A percentile compares a stretch with the other conserved stretches of the same genome.
phyloP scores from a whole-genome alignment of 2,113 vertebrate species.

The Dolichotis patagonum region DNA sequence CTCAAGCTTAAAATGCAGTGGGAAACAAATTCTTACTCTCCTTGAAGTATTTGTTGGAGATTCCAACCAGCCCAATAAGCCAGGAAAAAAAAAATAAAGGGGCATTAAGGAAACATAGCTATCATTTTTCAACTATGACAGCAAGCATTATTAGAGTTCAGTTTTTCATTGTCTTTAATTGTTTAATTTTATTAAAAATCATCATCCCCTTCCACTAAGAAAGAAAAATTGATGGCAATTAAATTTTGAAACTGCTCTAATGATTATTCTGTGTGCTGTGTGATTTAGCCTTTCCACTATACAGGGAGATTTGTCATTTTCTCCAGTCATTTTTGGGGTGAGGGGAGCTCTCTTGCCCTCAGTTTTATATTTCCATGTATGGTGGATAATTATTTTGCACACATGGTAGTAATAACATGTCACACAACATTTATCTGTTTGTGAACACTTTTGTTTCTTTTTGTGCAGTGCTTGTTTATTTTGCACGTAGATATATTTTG shows the following conservation, averaged over 20 bases:
- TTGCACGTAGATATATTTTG: slow-evolving; percentile 33
- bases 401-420: neutral
- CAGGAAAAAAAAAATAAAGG: slow-evolving; percentile 31
- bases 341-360: neutral
- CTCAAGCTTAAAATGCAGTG: neutral
- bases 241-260: slow-evolving; percentile 37
- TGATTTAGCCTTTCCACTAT: neutral
- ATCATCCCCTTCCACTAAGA: slow-evolving; percentile 7
- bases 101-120: neutral
- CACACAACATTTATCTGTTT: neutral
- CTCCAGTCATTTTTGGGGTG: neutral
- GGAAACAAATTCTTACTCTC: neutral
- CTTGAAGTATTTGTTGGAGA: neutral
- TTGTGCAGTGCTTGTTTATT: neutral
- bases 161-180: slow-evolving; percentile 1
- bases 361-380: neutral
- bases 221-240: slow-evolving; percentile 31
- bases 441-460: neutral
- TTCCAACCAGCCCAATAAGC: neutral
- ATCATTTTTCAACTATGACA: neutral
- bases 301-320: neutral
- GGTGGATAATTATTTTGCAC: slow-evolving; percentile 2
- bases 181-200: neutral
- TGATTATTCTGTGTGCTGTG: neutral
- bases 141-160: neutral